phyloP scores from a whole-genome alignment of 2,797 vertebrate species.

The Crax fasciolata region DNA sequence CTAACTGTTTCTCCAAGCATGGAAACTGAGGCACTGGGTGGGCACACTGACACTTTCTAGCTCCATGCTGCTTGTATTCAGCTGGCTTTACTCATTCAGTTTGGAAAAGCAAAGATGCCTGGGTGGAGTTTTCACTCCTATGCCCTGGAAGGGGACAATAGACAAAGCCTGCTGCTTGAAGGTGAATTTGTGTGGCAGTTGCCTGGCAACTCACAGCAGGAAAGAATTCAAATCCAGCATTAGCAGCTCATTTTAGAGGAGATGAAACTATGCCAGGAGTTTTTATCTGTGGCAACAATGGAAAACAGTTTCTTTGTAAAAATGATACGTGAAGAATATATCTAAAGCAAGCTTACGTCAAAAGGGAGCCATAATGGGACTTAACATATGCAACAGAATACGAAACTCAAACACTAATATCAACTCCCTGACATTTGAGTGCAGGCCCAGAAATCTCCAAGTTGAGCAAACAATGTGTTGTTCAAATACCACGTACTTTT shows the following conservation, averaged over 20 bases:
- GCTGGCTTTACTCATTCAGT: accelerated
- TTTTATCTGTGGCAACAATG: background rate
- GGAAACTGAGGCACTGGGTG: accelerated
- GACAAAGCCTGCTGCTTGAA: slow-evolving; percentile 43
- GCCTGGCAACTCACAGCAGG: slow-evolving; percentile 56
- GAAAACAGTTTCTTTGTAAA: background rate
- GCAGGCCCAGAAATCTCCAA: background rate
- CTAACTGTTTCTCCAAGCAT: background rate
- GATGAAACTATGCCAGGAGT: background rate
- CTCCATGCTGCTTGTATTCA: background rate
- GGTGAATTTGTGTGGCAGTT: slow-evolving; percentile 66
- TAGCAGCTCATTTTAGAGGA: slow-evolving; percentile 26
- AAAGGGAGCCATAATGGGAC: background rate
- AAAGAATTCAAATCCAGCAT: background rate
- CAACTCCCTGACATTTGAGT: slow-evolving; percentile 42
- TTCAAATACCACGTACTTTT: background rate
- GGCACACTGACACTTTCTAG: background rate
- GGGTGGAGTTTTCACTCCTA: slow-evolving; percentile 24
- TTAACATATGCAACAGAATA: background rate
- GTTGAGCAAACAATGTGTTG: background rate
- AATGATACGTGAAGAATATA: background rate
- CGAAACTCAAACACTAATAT: background rate
- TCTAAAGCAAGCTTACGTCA: background rate
- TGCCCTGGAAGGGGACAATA: background rate
- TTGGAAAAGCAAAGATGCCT: background rate